Evolutionary conservation across 2,797 vertebrate species (phyloP), one percentile per base, ranked within the genome.

Genomic region (Spinus olivaceus): DNA sequence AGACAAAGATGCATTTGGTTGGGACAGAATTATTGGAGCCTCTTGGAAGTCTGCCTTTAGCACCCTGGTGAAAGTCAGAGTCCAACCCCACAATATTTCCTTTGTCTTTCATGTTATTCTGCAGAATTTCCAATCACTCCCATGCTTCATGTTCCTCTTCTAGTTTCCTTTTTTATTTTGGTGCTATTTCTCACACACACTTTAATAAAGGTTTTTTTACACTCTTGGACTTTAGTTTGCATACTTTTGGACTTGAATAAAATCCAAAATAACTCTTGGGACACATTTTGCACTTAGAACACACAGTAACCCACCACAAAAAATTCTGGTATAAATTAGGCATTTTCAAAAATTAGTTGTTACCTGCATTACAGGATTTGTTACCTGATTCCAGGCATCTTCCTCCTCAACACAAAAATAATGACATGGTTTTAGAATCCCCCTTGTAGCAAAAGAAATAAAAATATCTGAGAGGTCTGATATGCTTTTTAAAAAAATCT

Each of bases 171-270:
- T 4, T 42, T 10, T 39, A 24, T 65, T 67, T 77, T 50, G 20
- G 1, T 24, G 1, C 0, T 69, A 8, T 64, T 72, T 54, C 2
- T 3, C 6, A 20, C 13, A 3, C 7, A 33, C 10, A 10, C 6
- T 74, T 67, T 30, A 39, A 6, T 37, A 35, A 79, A 87, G 4
- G n/a, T 16, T 41, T 41, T 41, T 41, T 16, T 16, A 41, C 6
- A 41, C 39, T 41, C 39, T 41, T 41, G 39, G 39, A 41, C 39
- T 41, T 41, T 41, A 41, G 15, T 41, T 41, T 41, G 39, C 39
- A 16, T 41, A 41, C 39, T 41, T 41, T 41, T 41, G 39, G 39
- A 41, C 39, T 16, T 41, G 39, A 41, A 41, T 16, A 41, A 41
- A 41, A 16, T 41, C 27, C 24, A 63, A 17, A 86, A 85, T 35